These are phyloP conservation scores for Polypterus bichir DNA, from an alignment of 2,113 vertebrate species.

Conservation along the genomic window DNA sequence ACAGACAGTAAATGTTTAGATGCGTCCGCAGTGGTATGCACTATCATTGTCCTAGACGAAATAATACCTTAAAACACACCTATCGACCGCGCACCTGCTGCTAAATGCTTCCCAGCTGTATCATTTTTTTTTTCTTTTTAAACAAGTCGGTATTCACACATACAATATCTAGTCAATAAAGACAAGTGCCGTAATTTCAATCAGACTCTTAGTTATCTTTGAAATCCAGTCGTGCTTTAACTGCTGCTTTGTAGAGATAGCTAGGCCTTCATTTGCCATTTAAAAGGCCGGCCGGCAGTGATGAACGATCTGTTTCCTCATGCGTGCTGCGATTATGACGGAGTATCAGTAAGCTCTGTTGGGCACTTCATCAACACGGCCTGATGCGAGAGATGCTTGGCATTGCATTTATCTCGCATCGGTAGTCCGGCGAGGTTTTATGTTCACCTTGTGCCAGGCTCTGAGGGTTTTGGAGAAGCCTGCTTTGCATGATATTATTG, in stretches of 20 bases:
- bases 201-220: constrained; percentile 2
- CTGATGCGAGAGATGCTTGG: background rate
- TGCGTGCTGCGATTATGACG: background rate
- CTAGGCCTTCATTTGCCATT: constrained; percentile 17
- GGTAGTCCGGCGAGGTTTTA: too few species aligned
- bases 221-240: constrained; percentile 8
- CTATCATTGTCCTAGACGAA: too few species aligned
- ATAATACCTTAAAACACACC: background rate
- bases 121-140: background rate
- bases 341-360: background rate
- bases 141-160: background rate
- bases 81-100: background rate
- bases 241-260: constrained; percentile 21
- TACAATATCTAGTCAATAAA: background rate
- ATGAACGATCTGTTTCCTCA: constrained; percentile 25
- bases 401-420: too few species aligned
- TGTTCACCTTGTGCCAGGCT: too few species aligned
- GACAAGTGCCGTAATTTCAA: background rate
- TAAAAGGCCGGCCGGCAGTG: constrained; percentile 23
- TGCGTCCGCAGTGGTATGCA: too few species aligned
- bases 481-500: too few species aligned
- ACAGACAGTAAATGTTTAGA: too few species aligned
- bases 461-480: too few species aligned
- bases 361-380: background rate
- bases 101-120: background rate